These are phyloP conservation scores for Cryptophagus acutangulus DNA, from an alignment of 2,888 invertebrate genomes.

Conservation along the genomic window DNA sequence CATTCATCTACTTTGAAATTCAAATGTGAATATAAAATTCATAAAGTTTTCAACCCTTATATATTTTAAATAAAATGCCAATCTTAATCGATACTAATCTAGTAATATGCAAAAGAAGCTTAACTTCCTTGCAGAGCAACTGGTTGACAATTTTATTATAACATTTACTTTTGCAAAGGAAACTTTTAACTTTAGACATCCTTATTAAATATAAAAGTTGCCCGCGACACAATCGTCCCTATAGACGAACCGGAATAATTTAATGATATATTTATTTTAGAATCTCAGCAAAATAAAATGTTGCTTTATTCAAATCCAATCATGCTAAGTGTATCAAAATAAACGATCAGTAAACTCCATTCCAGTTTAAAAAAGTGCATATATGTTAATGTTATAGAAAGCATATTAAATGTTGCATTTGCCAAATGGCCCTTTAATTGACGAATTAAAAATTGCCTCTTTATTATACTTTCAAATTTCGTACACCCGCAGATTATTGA, in stretches of 20 bases:
- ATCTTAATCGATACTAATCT: no score
- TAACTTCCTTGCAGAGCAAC: constrained; percentile 11
- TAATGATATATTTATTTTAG: constrained; percentile 10
- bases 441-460: no score
- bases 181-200: constrained; percentile 4
- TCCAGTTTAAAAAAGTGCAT: not conserved
- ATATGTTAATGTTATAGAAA: not conserved
- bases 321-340: not conserved
- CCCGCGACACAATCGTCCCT: constrained; percentile 4
- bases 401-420: not conserved
- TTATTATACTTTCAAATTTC: no score
- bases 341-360: not conserved
- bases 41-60: no score
- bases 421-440: not conserved
- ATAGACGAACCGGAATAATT: constrained; percentile 2
- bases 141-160: constrained; percentile 13
- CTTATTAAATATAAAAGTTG: constrained; percentile 8
- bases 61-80: no score
- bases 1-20: no score
- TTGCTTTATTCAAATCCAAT: no score
- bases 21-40: no score
- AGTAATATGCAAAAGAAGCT: no score
- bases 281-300: no score
- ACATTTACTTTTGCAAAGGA: constrained; percentile 7
- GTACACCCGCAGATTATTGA: no score